Evolutionary conservation across 2,888 invertebrate species (phyloP).

Genomic region (Ophion slaviceki): DNA sequence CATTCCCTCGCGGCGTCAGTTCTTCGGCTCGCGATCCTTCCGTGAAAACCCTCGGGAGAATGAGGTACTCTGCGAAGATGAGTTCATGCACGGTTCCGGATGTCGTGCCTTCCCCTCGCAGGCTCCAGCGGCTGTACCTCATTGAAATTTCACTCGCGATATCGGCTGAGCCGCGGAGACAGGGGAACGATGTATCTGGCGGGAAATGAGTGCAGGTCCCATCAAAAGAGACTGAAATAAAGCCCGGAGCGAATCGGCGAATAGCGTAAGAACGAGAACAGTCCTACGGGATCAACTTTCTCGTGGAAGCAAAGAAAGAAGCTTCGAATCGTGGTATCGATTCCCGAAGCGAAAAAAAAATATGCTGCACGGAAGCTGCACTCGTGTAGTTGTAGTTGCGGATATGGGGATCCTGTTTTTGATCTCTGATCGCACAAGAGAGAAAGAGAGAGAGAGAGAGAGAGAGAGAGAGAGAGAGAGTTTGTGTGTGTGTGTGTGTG

Average conservation of each 20-base stretch:
- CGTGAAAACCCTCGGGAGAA: slow-evolving; percentile 21
- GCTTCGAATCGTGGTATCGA: slow-evolving; percentile 47
- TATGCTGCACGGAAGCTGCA: background rate
- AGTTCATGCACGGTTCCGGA: slow-evolving; percentile 1
- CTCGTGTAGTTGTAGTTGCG: slow-evolving; percentile 60
- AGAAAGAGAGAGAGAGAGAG: background rate
- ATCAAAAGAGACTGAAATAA: background rate
- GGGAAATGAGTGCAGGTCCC: background rate
- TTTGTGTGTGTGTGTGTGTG: no score
- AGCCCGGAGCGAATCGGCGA: background rate
- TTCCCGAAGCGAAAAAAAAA: slow-evolving; percentile 29
- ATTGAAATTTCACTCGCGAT: slow-evolving; percentile 61
- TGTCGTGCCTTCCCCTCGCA: background rate
- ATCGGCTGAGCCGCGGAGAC: slow-evolving; percentile 9
- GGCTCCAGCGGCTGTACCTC: slow-evolving; percentile 40
- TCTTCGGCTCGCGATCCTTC: slow-evolving; percentile 36
- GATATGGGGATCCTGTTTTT: slow-evolving; percentile 35
- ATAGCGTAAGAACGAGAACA: background rate
- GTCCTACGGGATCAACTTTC: slow-evolving; percentile 29
- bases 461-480: no score
- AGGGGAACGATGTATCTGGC: slow-evolving; percentile 17
- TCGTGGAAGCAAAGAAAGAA: slow-evolving; percentile 57
- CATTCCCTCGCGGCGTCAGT: slow-evolving; percentile 37
- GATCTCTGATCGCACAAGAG: slow-evolving; percentile 19
- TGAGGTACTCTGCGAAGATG: slow-evolving; percentile 22